Evolutionary conservation across 2,113 vertebrate species (phyloP).

Genomic region (Engystomops pustulosus): DNA sequence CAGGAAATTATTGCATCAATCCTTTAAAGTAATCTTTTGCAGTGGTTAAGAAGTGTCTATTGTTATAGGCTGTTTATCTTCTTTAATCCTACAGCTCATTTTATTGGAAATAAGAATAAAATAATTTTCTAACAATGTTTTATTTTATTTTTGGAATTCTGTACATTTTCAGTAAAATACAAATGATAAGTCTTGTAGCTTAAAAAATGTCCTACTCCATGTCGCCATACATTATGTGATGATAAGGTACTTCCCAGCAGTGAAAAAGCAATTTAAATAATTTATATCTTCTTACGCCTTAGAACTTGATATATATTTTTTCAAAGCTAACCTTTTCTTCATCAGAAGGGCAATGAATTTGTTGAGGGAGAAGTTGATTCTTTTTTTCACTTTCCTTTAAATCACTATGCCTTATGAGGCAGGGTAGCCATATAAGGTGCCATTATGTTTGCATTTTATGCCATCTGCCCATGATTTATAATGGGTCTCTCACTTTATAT

Average conservation of each 20-base stretch:
- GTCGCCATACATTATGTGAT: conserved; percentile 11
- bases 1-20: no score
- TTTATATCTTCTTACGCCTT: conserved; percentile 24
- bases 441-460: conserved; percentile 43
- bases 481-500: conserved; percentile 11
- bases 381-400: conserved; percentile 5
- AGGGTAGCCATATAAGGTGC: conserved; percentile 7
- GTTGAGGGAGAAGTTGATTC: conserved; percentile 18
- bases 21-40: not conserved
- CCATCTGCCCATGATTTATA: conserved; percentile 13
- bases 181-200: not conserved
- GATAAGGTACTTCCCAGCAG: conserved; percentile 25
- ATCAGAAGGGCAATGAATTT: conserved; percentile 41
- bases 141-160: not conserved
- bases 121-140: not conserved
- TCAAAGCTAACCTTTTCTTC: conserved; percentile 28
- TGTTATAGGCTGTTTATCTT: not conserved
- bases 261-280: conserved; percentile 33
- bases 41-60: not conserved
- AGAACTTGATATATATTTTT: conserved; percentile 32
- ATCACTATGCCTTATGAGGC: not conserved
- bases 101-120: not conserved
- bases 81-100: not conserved
- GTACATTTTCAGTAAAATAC: conserved; percentile 30
- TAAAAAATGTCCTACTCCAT: conserved; percentile 10